These are phyloP conservation scores for Coregonus sp. DNA, from an alignment of 2,797 vertebrate genomes.

Conservation along the genomic window DNA sequence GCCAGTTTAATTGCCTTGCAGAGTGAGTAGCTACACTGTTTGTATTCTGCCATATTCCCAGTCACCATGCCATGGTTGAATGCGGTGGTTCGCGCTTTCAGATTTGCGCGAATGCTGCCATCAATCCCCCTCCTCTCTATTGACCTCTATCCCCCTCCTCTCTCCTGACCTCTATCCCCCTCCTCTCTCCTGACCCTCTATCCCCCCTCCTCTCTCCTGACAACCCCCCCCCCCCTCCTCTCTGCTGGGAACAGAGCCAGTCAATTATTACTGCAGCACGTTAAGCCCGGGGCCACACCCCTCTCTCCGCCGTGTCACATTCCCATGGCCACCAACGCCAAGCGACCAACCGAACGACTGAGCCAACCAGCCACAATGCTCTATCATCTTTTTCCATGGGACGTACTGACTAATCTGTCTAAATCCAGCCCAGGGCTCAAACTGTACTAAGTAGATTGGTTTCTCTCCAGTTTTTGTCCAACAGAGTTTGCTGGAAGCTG, in stretches of 20 bases:
- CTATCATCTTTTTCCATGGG: slow-evolving; percentile 56
- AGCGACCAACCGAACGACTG: slow-evolving; percentile 7
- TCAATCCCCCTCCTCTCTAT: no score
- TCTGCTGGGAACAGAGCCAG: not conserved
- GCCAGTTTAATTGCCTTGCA: no score
- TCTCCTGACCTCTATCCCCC: not conserved
- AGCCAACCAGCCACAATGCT: slow-evolving; percentile 41
- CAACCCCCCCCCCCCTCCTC: not conserved
- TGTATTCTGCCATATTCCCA: no score
- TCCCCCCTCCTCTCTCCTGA: not conserved
- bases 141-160: not conserved
- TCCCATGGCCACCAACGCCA: slow-evolving; percentile 2
- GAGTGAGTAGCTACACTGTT: no score
- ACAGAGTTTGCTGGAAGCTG: slow-evolving; percentile 17
- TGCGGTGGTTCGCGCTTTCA: no score
- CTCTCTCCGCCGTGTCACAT: not conserved
- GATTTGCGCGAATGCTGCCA: no score
- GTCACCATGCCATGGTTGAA: no score
- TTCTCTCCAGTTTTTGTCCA: slow-evolving; percentile 42
- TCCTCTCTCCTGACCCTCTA: not conserved
- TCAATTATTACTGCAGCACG: slow-evolving; percentile 16
- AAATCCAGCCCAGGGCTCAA: slow-evolving; percentile 47
- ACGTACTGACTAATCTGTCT: slow-evolving; percentile 66
- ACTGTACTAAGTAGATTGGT: slow-evolving; percentile 67
- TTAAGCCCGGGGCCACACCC: not conserved